Evolutionary conservation across 2,113 vertebrate genomes (phyloP).

Genomic region (Plecturocebus donacophilus): DNA sequence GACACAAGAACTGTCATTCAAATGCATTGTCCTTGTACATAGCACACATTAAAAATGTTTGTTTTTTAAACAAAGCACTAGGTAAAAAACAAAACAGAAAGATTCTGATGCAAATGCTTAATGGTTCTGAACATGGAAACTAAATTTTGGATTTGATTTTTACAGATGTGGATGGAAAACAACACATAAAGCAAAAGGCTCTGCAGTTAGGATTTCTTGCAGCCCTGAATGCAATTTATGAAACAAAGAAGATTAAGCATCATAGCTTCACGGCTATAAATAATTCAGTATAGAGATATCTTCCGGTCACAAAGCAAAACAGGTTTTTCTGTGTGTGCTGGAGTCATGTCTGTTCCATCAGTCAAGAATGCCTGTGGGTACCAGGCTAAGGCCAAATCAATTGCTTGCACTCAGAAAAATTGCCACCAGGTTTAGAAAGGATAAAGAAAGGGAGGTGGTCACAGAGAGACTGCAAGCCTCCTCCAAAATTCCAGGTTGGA

Average conservation of each 20-base stretch:
- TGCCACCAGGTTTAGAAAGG: neutral
- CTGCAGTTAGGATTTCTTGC: neutral
- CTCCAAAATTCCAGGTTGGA: neutral
- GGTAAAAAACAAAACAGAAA: slow-evolving; percentile 49
- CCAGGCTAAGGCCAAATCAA: neutral
- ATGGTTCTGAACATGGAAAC: neutral
- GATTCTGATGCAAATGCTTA: slow-evolving; percentile 53
- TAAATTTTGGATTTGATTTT: slow-evolving; percentile 10
- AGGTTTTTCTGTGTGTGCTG: neutral
- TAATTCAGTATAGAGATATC: neutral
- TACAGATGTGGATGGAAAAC: slow-evolving; percentile 3
- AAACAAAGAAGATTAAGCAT: slow-evolving; percentile 7
- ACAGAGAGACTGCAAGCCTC: rapidly evolving
- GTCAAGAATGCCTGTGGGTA: neutral
- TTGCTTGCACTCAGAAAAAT: neutral
- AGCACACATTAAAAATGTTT: slow-evolving; percentile 10
- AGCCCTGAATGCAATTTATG: neutral
- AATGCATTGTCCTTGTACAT: neutral
- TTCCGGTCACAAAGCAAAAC: neutral
- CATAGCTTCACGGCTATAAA: neutral
- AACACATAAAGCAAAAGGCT: neutral
- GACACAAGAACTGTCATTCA: slow-evolving; percentile 64
- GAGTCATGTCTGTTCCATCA: neutral
- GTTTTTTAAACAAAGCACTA: slow-evolving; percentile 1
- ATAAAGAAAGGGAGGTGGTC: neutral